Conservation (phyloP, 1,140 invertebrate species). For the Drosophila dunni region DNA sequence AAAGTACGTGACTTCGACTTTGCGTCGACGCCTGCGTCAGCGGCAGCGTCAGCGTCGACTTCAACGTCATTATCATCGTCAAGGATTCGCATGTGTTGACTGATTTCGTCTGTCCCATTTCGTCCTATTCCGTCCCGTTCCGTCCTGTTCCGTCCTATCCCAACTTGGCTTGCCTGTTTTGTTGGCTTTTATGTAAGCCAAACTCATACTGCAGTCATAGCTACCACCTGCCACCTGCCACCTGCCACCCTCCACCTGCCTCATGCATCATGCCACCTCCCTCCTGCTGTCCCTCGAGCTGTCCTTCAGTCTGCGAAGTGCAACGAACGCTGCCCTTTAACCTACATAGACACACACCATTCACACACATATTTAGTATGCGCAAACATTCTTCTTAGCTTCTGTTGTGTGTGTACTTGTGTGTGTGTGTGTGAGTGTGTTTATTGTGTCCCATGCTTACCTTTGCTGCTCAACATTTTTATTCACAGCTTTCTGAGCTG, state of each 20-base stretch:
- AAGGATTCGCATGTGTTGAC: slow-evolving; percentile 44
- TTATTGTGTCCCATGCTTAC: too few species aligned
- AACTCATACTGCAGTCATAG: slow-evolving; percentile 24
- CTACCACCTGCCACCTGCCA: too few species aligned
- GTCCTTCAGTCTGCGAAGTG: slow-evolving; percentile 75
- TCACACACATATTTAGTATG: not conserved
- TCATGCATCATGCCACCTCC: not conserved
- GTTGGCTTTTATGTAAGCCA: slow-evolving; percentile 62
- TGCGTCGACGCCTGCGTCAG: slow-evolving; percentile 42
- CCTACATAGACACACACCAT: slow-evolving; percentile 55
- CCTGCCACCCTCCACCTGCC: too few species aligned
- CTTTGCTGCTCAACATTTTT: not conserved
- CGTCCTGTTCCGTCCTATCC: not conserved
- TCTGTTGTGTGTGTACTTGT: too few species aligned
- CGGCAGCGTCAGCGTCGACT: slow-evolving; percentile 35
- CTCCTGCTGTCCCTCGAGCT: slow-evolving; percentile 11
- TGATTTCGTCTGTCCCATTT: not conserved
- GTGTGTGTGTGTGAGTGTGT: not conserved
- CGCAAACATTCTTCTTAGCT: not conserved
- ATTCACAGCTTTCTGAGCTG: not conserved
- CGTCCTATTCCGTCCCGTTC: not conserved
- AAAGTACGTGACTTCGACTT: slow-evolving; percentile 66
- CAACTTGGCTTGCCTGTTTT: slow-evolving; percentile 6
- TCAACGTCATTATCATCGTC: slow-evolving; percentile 29
- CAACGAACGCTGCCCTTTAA: slow-evolving; percentile 79